Percentiles rank a stretch among this genome's conserved stretches.
Conservation (phyloP, 2,113 vertebrate genomes). For the human (Homo sapiens) region DNA sequence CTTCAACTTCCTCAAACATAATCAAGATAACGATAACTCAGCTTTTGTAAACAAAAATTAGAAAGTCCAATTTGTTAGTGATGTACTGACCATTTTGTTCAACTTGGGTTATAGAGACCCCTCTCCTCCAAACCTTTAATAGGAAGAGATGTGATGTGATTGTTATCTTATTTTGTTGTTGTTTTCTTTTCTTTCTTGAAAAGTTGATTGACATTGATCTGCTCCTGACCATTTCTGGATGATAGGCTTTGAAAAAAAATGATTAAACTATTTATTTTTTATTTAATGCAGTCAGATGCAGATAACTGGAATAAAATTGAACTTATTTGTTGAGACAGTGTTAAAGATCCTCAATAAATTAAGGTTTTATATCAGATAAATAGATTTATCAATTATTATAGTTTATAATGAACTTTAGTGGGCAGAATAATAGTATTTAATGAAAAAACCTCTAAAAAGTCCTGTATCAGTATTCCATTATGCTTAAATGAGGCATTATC, state of each 20-base stretch:
- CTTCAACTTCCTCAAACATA: constrained; percentile 13
- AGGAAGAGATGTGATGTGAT: not conserved
- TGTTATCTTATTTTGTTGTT: not conserved
- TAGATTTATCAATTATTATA: constrained; percentile 54
- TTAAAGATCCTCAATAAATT: constrained; percentile 37
- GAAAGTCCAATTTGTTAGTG: constrained; percentile 2
- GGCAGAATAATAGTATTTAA: constrained; percentile 37
- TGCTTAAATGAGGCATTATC: constrained; percentile 24
- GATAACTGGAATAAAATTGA: constrained; percentile 31
- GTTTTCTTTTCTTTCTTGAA: constrained; percentile 31
- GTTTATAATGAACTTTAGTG: constrained; percentile 36
- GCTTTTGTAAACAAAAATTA: constrained; percentile 37
- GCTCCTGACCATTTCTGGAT: not conserved
- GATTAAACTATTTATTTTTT: constrained; percentile 43
- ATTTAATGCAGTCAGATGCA: constrained; percentile 11
- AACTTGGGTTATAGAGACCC: not conserved
- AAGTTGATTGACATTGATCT: constrained; percentile 26
- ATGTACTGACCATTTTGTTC: not conserved
- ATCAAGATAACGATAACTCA: not conserved
- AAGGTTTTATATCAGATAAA: constrained; percentile 43
- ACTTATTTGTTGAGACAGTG: not conserved
- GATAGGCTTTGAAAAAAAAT: constrained; percentile 31
- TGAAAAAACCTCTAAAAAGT: not conserved
- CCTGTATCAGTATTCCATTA: not conserved
- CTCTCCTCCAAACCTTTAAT: not conserved